A percentile compares a stretch with the other conserved stretches of the same genome.
These are phyloP conservation scores for Regulus satrapa DNA, from an alignment of 2,113 vertebrate species.

Conservation along the genomic window DNA sequence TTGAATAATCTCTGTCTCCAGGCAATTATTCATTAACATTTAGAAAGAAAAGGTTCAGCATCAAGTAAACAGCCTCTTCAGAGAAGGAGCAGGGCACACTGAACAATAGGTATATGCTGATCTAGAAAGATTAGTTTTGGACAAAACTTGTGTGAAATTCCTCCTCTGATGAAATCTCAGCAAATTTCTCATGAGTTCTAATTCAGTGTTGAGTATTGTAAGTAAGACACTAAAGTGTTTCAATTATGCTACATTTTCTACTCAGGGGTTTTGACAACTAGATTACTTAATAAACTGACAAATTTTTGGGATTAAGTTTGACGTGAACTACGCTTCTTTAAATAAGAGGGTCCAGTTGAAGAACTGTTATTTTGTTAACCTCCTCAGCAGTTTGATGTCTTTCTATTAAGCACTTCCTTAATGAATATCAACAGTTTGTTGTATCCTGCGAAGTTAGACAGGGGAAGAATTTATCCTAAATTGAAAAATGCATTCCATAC, in stretches of 20 bases:
- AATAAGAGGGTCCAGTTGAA: background rate
- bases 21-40: background rate
- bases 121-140: background rate
- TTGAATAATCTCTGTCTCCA: slow-evolving; percentile 10
- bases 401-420: background rate
- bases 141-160: background rate
- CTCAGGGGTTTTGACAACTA: background rate
- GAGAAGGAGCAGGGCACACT: background rate
- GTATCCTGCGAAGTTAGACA: background rate
- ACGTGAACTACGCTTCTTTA: background rate
- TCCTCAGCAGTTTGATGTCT: background rate
- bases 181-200: background rate
- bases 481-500: background rate
- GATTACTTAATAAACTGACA: background rate
- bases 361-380: background rate
- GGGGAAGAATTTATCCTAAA: background rate
- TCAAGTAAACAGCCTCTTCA: background rate
- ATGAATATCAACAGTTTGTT: background rate
- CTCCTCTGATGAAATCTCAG: background rate
- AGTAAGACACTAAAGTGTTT: background rate
- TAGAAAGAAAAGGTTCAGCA: background rate
- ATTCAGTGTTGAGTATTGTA: background rate
- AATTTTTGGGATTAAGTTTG: background rate
- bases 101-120: background rate
- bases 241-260: background rate